Conservation (phyloP, 2,113 vertebrate genomes). For the Phoxinus phoxinus region DNA sequence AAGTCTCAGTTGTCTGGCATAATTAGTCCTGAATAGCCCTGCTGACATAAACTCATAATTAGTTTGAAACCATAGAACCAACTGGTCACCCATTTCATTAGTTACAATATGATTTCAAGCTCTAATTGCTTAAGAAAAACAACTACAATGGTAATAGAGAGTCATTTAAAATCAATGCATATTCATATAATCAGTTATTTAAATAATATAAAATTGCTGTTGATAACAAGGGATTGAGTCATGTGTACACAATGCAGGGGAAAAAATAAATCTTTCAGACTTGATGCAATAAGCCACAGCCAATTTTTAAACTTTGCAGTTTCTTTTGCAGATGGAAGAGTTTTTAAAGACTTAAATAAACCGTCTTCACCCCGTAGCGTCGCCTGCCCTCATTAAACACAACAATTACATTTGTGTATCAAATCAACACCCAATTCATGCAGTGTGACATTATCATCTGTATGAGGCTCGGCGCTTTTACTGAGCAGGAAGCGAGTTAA, state of each 20-base stretch:
- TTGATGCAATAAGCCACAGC: not conserved
- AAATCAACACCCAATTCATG: constrained; percentile 51
- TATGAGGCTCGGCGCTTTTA: constrained; percentile 46
- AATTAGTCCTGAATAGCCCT: constrained; percentile 45
- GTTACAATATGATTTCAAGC: not conserved
- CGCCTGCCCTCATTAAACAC: constrained; percentile 45
- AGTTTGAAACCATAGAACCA: constrained; percentile 11
- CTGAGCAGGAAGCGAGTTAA: constrained; percentile 63
- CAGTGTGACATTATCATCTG: constrained; percentile 47
- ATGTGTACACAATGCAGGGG: not conserved
- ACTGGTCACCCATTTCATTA: constrained; percentile 13
- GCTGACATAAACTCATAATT: constrained; percentile 19
- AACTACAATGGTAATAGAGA: not conserved
- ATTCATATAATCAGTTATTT: not conserved
- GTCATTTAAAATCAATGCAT: constrained; percentile 1
- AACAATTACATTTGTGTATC: constrained; percentile 54
- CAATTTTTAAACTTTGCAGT: not conserved
- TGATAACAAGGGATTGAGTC: not conserved
- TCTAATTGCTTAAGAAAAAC: constrained; percentile 19
- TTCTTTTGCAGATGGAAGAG: constrained; percentile 12
- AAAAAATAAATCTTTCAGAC: not conserved
- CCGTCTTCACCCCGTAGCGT: constrained; percentile 34
- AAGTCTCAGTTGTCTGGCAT: constrained; percentile 36
- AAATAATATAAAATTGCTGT: not conserved
- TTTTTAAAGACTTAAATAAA: constrained; percentile 30